These are phyloP conservation scores for Prinia subflava DNA, from an alignment of 2,113 vertebrate species.

Conservation along the genomic window DNA sequence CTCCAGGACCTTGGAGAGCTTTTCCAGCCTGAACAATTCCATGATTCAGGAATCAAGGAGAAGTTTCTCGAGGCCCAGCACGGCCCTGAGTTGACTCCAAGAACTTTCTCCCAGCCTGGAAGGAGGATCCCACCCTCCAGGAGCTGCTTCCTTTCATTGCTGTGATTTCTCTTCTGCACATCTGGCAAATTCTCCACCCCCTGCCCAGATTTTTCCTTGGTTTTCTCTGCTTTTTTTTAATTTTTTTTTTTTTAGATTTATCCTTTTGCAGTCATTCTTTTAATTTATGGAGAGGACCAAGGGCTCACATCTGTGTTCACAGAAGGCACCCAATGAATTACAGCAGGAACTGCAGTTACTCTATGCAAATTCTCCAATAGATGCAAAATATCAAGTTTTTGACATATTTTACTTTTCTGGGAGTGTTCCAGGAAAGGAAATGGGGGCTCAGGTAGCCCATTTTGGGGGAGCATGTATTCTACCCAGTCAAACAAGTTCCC, in stretches of 20 bases:
- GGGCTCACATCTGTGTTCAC: not conserved
- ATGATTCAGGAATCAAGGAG: not conserved
- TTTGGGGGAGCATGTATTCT: not conserved
- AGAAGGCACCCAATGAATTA: not conserved
- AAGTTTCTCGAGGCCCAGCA: not conserved
- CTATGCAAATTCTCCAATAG: not conserved
- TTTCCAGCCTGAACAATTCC: not conserved
- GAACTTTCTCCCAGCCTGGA: not conserved
- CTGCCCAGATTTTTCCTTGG: not conserved
- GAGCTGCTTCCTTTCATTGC: not conserved
- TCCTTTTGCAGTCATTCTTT: not conserved
- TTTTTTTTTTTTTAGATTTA: not conserved
- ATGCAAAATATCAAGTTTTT: not conserved
- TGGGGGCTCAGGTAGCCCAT: accelerated
- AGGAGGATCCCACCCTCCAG: not conserved
- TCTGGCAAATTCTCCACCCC: not conserved
- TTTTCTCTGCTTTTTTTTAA: not conserved
- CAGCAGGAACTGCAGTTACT: not conserved
- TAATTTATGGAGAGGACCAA: not conserved
- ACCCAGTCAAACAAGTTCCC: not conserved
- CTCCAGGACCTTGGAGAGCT: not conserved
- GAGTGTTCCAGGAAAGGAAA: not conserved
- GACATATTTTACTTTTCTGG: not conserved
- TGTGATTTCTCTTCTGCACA: not conserved
- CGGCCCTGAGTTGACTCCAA: not conserved